phyloP scores from a whole-genome alignment of 2,113 vertebrate genomes.

The Arvicanthis niloticus region DNA sequence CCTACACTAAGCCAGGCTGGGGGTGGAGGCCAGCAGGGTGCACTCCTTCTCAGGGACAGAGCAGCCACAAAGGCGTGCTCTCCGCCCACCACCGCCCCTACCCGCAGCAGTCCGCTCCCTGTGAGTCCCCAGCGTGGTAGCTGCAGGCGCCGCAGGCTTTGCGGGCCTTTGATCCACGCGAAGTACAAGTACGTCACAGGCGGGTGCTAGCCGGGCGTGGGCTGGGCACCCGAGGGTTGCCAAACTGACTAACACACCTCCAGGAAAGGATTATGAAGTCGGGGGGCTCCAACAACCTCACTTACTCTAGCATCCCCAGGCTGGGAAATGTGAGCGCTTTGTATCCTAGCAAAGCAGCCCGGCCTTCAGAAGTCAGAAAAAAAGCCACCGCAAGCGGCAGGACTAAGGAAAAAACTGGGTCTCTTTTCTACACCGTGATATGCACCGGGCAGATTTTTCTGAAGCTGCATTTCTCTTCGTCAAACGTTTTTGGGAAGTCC shows the following conservation, averaged over 20 bases:
- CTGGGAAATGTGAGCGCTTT: background rate
- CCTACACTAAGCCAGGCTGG: background rate
- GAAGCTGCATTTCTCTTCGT: background rate
- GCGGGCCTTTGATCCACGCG: constrained; percentile 67
- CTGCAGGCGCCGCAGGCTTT: background rate
- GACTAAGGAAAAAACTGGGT: background rate
- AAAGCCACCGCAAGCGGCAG: fast-evolving
- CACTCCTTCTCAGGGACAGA: background rate
- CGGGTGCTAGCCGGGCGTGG: constrained; percentile 2
- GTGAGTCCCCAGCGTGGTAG: background rate
- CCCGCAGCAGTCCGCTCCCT: background rate
- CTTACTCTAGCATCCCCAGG: background rate
- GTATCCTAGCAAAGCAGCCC: background rate
- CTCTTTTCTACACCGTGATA: background rate
- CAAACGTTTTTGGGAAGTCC: background rate
- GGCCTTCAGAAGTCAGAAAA: background rate
- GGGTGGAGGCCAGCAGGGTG: background rate
- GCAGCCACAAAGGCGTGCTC: background rate
- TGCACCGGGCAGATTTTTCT: background rate
- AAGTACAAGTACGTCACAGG: constrained; percentile 56
- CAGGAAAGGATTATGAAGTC: constrained; percentile 1
- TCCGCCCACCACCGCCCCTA: background rate
- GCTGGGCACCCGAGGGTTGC: constrained; percentile 28
- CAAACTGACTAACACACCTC: constrained; percentile 28
- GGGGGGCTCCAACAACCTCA: background rate